phyloP scores from a whole-genome alignment of 2,888 invertebrate genomes.

The Tachina lurida region DNA sequence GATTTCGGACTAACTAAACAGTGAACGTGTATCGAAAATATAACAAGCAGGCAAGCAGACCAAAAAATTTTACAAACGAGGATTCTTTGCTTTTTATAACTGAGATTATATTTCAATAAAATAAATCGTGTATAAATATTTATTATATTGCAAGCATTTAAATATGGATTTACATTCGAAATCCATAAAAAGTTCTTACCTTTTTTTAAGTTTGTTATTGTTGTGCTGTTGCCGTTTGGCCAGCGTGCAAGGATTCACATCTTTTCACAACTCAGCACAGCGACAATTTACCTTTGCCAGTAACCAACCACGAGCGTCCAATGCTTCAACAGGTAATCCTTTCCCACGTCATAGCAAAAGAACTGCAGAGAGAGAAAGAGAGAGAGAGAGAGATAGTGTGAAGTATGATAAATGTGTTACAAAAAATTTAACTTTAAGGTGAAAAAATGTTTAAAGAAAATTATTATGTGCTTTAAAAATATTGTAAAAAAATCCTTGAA shows the following conservation, averaged over 20 bases:
- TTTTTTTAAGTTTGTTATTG: slow-evolving; percentile 32
- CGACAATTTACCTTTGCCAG: slow-evolving; percentile 73
- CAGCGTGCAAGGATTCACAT: slow-evolving; percentile 64
- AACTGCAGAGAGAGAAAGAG: not conserved
- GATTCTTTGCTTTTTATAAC: slow-evolving; percentile 42
- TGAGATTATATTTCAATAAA: slow-evolving; percentile 11
- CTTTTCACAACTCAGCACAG: slow-evolving; percentile 45
- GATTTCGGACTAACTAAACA: slow-evolving; percentile 60
- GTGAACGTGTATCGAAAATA: slow-evolving; percentile 51
- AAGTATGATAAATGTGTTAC: not conserved
- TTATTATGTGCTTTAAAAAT: slow-evolving; percentile 18
- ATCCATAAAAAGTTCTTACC: slow-evolving; percentile 41
- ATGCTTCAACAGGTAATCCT: slow-evolving; percentile 64
- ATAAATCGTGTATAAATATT: slow-evolving; percentile 12
- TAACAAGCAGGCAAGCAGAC: not conserved
- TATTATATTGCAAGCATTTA: slow-evolving; percentile 6
- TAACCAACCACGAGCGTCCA: slow-evolving; percentile 34
- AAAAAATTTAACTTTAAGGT: not conserved
- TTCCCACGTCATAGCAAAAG: not conserved
- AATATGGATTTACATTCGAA: slow-evolving; percentile 60
- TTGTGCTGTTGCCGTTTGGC: slow-evolving; percentile 57
- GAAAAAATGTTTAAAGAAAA: not conserved
- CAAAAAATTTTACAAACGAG: not conserved
- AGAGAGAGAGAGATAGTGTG: not conserved
- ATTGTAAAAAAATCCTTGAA: slow-evolving; percentile 66